Conservation (phyloP, 2,797 vertebrate species). For the Manis javanica region DNA sequence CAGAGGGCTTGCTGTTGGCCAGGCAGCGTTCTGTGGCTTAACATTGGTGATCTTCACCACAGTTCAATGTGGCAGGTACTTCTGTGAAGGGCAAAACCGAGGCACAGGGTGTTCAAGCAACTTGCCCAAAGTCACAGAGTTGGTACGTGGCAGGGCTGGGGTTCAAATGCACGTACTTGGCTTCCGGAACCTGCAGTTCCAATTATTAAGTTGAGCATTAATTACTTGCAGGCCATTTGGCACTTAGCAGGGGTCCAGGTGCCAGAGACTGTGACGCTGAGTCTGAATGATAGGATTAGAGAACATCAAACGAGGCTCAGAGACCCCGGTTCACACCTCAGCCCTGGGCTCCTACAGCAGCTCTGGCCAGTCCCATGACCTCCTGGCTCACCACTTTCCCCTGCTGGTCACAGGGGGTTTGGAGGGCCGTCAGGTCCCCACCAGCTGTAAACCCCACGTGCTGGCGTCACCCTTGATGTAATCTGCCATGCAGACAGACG, state of each 20-base stretch:
- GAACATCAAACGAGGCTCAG: background rate
- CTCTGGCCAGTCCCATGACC: background rate
- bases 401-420: background rate
- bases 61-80: background rate
- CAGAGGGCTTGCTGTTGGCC: background rate
- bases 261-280: background rate
- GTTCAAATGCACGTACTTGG: constrained; percentile 30
- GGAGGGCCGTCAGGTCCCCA: background rate
- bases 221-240: background rate
- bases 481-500: background rate
- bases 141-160: background rate
- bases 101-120: background rate
- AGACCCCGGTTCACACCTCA: background rate
- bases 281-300: background rate
- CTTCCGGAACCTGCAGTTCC: background rate
- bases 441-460: background rate
- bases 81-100: background rate
- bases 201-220: background rate
- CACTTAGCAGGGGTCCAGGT: background rate
- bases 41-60: background rate
- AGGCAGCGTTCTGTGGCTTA: background rate
- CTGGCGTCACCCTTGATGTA: background rate
- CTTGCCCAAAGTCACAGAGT: constrained; percentile 2
- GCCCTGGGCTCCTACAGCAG: background rate
- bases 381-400: background rate